phyloP scores from a whole-genome alignment of 2,113 vertebrate genomes.

The Picathartes gymnocephalus region DNA sequence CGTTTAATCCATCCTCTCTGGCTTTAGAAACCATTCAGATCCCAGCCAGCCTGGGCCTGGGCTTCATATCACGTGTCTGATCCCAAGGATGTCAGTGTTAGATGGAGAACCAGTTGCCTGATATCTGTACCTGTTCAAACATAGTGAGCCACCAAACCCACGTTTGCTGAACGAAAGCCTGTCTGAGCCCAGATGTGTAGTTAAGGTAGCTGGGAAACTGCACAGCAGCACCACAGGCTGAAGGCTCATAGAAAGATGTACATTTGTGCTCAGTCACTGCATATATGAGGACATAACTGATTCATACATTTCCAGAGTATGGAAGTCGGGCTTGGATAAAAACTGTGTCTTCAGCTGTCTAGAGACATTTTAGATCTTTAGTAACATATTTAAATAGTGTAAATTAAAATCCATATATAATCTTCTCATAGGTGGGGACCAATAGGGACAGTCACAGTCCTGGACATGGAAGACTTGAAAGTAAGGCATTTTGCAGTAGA shows the following conservation, averaged over 20 bases:
- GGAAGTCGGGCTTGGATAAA: neutral
- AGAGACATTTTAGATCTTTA: slow-evolving; percentile 58
- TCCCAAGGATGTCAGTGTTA: neutral
- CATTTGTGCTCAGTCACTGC: neutral
- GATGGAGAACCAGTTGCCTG: slow-evolving; percentile 18
- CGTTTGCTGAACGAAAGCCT: slow-evolving; percentile 33
- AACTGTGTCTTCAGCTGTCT: slow-evolving; percentile 44
- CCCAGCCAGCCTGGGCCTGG: slow-evolving; percentile 89
- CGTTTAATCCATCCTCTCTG: slow-evolving; percentile 92
- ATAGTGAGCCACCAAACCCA: slow-evolving; percentile 52
- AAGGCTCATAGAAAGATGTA: slow-evolving; percentile 1
- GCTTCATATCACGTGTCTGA: slow-evolving; percentile 92
- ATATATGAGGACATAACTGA: neutral
- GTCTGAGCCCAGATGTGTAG: neutral
- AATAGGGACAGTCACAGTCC: slow-evolving; percentile 4
- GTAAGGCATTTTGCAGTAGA: slow-evolving; percentile 23
- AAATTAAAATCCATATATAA: slow-evolving; percentile 23
- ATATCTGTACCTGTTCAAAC: neutral
- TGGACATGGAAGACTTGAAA: slow-evolving; percentile 22
- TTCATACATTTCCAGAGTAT: neutral
- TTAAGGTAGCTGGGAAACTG: slow-evolving; percentile 40
- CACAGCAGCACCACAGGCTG: neutral
- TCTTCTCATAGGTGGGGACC: slow-evolving; percentile 30
- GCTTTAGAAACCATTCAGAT: slow-evolving; percentile 98
- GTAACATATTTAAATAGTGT: slow-evolving; percentile 60